Evolutionary conservation across 2,797 vertebrate species (phyloP).

Genomic region (Chiroxiphia lanceolata): DNA sequence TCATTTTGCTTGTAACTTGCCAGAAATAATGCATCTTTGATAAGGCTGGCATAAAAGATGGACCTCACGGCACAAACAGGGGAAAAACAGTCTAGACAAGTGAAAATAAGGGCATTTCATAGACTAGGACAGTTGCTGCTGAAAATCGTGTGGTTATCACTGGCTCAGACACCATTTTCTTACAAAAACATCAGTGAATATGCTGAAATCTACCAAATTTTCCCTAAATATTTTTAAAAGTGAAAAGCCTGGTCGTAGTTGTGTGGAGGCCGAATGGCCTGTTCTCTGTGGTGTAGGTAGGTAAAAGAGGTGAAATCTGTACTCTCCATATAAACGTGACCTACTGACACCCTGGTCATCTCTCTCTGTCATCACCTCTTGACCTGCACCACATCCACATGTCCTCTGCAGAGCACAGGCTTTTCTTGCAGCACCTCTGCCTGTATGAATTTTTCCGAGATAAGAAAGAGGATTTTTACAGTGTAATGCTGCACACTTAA

Average conservation of each 20-base stretch:
- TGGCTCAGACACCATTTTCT: background rate
- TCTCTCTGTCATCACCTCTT: conserved; percentile 45
- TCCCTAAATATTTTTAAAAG: background rate
- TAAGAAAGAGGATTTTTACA: background rate
- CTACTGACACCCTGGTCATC: conserved; percentile 2
- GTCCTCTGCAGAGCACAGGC: background rate
- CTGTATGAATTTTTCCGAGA: background rate
- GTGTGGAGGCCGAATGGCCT: background rate
- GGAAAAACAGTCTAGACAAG: background rate
- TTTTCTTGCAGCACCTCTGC: background rate
- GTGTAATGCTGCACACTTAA: background rate
- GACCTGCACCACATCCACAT: background rate
- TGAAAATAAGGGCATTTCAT: conserved; percentile 3
- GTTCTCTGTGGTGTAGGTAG: background rate
- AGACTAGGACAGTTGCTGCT: background rate
- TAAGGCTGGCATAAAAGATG: background rate
- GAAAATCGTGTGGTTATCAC: background rate
- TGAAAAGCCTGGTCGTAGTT: background rate
- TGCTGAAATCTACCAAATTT: background rate
- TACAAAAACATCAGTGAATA: background rate
- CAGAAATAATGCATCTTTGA: conserved; percentile 6
- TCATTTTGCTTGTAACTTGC: background rate
- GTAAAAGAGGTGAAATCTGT: conserved; percentile 35
- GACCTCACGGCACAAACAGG: background rate
- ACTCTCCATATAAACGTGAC: background rate